Percentiles rank a stretch among this genome's conserved stretches.
Conservation (phyloP, 1,140 invertebrate species). For the Ceratosolen solmsi region DNA sequence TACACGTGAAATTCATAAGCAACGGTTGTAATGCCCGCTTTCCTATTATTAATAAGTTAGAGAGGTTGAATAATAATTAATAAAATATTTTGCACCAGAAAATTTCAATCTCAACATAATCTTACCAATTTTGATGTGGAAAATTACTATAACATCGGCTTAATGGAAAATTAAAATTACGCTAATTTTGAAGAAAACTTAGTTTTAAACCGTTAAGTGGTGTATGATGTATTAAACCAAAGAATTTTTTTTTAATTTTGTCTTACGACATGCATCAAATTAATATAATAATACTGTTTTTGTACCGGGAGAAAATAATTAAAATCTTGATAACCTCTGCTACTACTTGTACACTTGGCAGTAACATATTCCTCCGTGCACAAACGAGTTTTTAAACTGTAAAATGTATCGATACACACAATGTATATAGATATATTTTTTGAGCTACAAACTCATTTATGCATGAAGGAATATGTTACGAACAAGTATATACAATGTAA, state of each 20-base stretch:
- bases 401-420: conserved; percentile 1
- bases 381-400: conserved; percentile 17
- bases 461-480: background rate
- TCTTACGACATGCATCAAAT: background rate
- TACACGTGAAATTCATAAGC: too few relatives aligned
- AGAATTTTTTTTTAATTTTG: background rate
- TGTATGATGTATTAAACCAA: background rate
- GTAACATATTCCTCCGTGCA: background rate
- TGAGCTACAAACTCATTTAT: background rate
- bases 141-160: too few relatives aligned
- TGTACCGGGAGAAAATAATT: background rate
- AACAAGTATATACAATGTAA: background rate
- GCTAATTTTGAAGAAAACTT: too few relatives aligned
- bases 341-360: background rate
- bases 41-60: too few relatives aligned
- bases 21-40: too few relatives aligned
- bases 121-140: too few relatives aligned
- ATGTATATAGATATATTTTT: background rate
- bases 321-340: conserved; percentile 16
- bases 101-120: too few relatives aligned
- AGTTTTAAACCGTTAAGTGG: background rate
- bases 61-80: too few relatives aligned
- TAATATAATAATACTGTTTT: conserved; percentile 4
- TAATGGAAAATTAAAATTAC: too few relatives aligned
- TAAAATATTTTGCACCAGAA: too few relatives aligned